Evolutionary conservation across 2,113 vertebrate species (phyloP).

Genomic region (Grammomys surdaster): DNA sequence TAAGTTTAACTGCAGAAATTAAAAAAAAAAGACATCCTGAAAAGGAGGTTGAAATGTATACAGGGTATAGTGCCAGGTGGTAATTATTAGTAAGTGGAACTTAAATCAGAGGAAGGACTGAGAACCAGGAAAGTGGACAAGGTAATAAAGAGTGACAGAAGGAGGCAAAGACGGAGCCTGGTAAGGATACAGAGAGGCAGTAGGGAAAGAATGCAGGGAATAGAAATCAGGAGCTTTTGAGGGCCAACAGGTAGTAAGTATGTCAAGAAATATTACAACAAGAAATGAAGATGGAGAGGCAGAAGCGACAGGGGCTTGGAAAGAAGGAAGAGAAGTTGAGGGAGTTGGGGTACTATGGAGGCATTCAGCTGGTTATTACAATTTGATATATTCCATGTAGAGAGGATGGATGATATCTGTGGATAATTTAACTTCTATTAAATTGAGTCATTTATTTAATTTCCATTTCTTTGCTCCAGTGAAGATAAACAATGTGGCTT

Average conservation of each 20-base stretch:
- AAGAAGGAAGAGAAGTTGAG: neutral
- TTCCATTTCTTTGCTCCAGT: constrained; percentile 47
- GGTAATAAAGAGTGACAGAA: neutral
- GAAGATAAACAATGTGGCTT: constrained; percentile 51
- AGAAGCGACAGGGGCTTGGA: neutral
- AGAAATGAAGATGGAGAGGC: neutral
- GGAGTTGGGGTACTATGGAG: neutral
- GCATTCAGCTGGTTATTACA: constrained; percentile 27
- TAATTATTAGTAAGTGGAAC: neutral
- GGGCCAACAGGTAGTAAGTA: neutral
- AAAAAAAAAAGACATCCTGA: neutral
- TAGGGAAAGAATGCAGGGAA: neutral
- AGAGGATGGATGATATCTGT: constrained; percentile 46
- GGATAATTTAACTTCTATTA: constrained; percentile 59
- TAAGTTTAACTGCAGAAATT: constrained; percentile 39
- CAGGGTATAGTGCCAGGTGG: neutral
- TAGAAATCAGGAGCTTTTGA: neutral
- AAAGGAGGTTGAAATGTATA: neutral
- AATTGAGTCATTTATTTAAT: constrained; percentile 65
- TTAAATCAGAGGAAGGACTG: neutral
- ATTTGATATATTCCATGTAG: constrained; percentile 47
- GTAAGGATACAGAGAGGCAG: neutral
- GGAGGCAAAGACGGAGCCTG: neutral
- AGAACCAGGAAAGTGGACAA: neutral
- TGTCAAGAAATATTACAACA: neutral